Base-by-base conservation (phyloP, 2,797 vertebrate species). In the Pyrocephalus nanus region DNA sequence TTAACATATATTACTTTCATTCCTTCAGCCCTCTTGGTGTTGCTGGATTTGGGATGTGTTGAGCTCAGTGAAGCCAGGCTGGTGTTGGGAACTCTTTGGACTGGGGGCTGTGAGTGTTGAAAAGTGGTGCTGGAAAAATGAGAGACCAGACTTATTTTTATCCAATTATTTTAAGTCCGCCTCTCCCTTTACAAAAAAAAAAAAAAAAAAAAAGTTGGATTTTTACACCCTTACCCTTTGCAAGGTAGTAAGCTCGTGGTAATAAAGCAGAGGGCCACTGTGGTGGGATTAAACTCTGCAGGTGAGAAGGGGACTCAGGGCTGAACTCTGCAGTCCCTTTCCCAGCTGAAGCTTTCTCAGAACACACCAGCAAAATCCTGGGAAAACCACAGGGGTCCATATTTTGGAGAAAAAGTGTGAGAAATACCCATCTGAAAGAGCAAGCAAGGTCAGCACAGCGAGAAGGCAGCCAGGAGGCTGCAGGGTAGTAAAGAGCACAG, bases 111-210 rank as follows among this genome's bases (percentile, higher is more conserved):
- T 8, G 54, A 70, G 29, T n/a, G 38, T 55, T 78, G 65, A 40
- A 71, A 87, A 83, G 12, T 27, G 15, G 36, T 8, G 3, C 51
- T 40, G 67, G 62, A 73, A 86, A 78, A 66, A 38, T 38, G 19
- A 58, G 61, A 36, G 38, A 43, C 15, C 15, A 2, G 48, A 34
- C 57, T 60, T 79, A 32, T 7, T 91, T 92, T 89, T 89, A 87
- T 54, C 65, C 81, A 65, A 67, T 90, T 92, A 75, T 92, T 88
- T 87, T 54, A 93, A 92, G 51, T 74, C 72, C 27, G 9, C 5
- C 9, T 80, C 51, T 78, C 85, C 16, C 20, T 67, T 86, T 61
- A 14, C 14, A 3, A 69, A 53, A n/a, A 22, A 21, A n/a, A n/a
- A n/a, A n/a, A n/a, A 3, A 69, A 53, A n/a, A 22, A 13, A 65